phyloP scores from a whole-genome alignment of 2,797 vertebrate species.

The Pseudomugil tenellus region DNA sequence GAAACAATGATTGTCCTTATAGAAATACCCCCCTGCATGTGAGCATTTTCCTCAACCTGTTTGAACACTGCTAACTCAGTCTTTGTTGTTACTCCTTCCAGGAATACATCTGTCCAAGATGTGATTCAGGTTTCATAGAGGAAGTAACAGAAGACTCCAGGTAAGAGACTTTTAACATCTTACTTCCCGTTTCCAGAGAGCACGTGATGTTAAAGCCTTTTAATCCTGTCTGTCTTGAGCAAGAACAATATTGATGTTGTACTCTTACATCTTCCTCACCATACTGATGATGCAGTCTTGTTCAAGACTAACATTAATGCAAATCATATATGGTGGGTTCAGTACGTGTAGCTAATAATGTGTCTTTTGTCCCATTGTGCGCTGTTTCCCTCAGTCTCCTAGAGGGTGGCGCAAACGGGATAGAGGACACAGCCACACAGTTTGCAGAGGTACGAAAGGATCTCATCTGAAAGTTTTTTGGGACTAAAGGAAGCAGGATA shows the following conservation, averaged over 20 bases:
- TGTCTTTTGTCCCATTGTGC: constrained; percentile 55
- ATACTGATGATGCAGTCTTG: constrained; percentile 10
- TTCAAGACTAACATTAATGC: constrained; percentile 17
- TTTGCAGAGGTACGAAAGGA: constrained; percentile 89
- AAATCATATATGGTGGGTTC: constrained; percentile 18
- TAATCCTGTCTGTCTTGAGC: constrained; percentile 21
- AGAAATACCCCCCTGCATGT: not conserved
- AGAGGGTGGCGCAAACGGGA: constrained; percentile 84
- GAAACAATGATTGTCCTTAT: not conserved
- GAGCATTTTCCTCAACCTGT: not conserved
- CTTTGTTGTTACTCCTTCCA: constrained; percentile 64
- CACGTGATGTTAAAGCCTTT: not conserved
- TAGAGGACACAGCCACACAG: constrained; percentile 90
- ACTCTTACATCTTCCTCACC: not conserved
- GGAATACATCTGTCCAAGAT: constrained; percentile 96
- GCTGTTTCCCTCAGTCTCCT: constrained; percentile 85
- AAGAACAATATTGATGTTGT: not conserved
- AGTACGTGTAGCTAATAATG: constrained; percentile 37
- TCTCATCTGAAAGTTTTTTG: constrained; percentile 17
- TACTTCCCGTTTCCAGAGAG: constrained; percentile 8
- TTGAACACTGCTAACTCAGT: constrained; percentile 4
- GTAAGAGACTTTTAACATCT: constrained; percentile 68
- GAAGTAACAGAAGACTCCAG: constrained; percentile 98
- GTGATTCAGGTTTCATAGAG: constrained; percentile 97
- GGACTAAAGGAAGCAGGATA: not conserved